Percentiles rank a stretch among this genome's conserved stretches.
Conservation (phyloP, 2,113 vertebrate genomes). For the Coryphaenoides rupestris region DNA sequence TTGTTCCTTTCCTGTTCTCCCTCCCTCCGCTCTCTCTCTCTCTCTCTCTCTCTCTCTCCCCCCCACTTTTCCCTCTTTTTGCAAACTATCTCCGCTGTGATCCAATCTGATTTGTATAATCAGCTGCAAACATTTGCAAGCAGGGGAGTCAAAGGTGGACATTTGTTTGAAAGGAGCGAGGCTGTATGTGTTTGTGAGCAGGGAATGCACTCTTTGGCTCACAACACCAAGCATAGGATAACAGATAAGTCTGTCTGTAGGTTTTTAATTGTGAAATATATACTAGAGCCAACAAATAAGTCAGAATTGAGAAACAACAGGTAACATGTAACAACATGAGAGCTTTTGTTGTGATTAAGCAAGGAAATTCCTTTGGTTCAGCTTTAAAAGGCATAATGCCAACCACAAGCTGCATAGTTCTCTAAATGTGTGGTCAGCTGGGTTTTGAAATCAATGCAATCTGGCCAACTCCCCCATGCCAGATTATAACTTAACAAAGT, state of each 20-base stretch:
- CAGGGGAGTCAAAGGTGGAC: background rate
- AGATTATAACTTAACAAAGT: background rate
- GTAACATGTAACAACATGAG: background rate
- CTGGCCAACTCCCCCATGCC: slow-evolving; percentile 13
- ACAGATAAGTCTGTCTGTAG: too few species aligned
- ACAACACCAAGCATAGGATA: too few species aligned
- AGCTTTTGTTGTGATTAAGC: slow-evolving; percentile 7
- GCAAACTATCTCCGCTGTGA: background rate
- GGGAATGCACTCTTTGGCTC: too few species aligned
- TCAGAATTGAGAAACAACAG: slow-evolving; percentile 14
- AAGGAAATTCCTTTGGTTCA: slow-evolving; percentile 48
- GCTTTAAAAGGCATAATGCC: slow-evolving; percentile 47
- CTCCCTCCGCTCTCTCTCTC: slow-evolving; percentile 24
- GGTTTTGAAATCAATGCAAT: slow-evolving; percentile 31
- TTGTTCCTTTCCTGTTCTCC: slow-evolving; percentile 35
- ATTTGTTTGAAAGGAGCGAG: background rate
- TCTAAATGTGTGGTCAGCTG: slow-evolving; percentile 38
- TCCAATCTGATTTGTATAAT: slow-evolving; percentile 10
- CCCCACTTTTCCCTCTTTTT: background rate
- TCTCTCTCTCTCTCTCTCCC: slow-evolving; percentile 32
- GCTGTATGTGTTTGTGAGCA: too few species aligned
- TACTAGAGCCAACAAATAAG: background rate
- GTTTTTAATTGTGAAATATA: background rate
- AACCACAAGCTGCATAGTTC: slow-evolving; percentile 35
- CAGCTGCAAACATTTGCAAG: slow-evolving; percentile 8